These are phyloP conservation scores for Apus apus DNA, from an alignment of 2,113 vertebrate genomes.

Conservation along the genomic window DNA sequence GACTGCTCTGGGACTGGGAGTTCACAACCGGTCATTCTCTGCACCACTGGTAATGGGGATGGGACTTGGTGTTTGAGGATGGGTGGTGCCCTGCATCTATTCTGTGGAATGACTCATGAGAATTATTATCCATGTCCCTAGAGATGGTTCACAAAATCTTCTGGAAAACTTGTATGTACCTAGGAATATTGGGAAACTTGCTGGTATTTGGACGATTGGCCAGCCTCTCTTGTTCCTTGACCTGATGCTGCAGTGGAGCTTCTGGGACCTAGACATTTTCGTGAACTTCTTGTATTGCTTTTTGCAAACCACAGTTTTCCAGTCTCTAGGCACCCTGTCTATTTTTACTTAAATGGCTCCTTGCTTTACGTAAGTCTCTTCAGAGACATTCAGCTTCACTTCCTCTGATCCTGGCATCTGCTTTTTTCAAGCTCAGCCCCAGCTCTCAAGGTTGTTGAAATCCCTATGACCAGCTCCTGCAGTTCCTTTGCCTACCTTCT, in stretches of 20 bases:
- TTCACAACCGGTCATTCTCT: not conserved
- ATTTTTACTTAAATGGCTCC: not conserved
- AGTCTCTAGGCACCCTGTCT: not conserved
- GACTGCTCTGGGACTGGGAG: not conserved
- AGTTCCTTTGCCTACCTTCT: not conserved
- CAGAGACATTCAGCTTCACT: not conserved
- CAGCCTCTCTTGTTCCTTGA: not conserved
- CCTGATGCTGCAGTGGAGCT: not conserved
- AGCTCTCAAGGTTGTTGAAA: not conserved
- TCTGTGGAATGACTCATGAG: not conserved
- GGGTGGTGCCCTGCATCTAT: rapidly evolving
- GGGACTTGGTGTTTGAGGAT: not conserved
- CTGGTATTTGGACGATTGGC: not conserved
- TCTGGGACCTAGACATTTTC: not conserved
- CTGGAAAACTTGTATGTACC: not conserved
- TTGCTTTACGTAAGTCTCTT: not conserved
- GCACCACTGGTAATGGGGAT: not conserved
- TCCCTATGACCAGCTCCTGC: not conserved
- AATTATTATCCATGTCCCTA: not conserved
- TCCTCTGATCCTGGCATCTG: not conserved
- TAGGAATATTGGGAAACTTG: not conserved
- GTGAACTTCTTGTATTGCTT: not conserved
- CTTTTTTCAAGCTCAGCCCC: not conserved
- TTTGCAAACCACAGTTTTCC: not conserved
- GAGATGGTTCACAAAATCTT: not conserved